These are phyloP conservation scores for Hassar affinis DNA, from an alignment of 2,113 vertebrate species.

Conservation along the genomic window DNA sequence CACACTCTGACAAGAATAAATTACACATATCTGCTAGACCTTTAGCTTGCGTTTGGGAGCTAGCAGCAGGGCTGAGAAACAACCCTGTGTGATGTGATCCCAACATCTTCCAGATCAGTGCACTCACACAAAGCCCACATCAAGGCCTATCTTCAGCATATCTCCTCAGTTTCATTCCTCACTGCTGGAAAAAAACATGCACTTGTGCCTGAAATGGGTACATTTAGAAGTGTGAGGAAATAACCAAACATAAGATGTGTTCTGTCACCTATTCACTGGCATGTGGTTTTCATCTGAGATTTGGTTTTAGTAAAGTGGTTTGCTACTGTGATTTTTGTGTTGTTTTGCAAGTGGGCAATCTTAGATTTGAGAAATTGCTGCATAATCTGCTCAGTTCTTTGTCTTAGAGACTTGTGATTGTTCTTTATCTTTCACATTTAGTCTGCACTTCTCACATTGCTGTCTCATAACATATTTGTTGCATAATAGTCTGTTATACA, in stretches of 20 bases:
- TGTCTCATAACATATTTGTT: background rate
- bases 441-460: background rate
- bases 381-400: background rate
- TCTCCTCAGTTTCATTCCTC: conserved; percentile 1
- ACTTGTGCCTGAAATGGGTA: conserved; percentile 39
- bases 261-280: background rate
- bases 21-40: conserved; percentile 59
- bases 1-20: conserved; percentile 66
- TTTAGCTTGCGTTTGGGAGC: conserved; percentile 57
- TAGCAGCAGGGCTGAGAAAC: conserved; percentile 40
- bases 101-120: conserved; percentile 58
- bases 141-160: background rate
- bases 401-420: background rate
- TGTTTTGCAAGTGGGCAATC: background rate
- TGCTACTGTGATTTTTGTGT: background rate
- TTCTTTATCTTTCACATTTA: background rate
- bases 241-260: background rate
- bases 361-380: conserved; percentile 4
- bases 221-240: conserved; percentile 34
- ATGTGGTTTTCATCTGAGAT: background rate
- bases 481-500: background rate
- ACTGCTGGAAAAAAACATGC: conserved; percentile 49
- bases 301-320: background rate
- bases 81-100: conserved; percentile 58
- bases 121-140: conserved; percentile 45